Conservation (phyloP, 2,113 vertebrate species). For the Mandrillus leucophaeus region DNA sequence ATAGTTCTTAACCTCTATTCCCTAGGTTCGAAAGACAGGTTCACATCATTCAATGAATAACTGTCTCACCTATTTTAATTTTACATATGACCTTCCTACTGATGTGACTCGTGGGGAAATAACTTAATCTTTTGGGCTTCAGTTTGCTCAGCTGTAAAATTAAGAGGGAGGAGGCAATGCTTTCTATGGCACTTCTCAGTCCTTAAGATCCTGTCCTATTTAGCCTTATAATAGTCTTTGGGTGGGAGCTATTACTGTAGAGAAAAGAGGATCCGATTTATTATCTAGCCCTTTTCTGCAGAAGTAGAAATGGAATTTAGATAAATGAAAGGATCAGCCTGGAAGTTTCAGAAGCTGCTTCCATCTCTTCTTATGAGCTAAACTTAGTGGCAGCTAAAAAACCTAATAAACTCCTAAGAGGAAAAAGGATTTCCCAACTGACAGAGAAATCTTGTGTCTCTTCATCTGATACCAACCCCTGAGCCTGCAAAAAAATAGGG, state of each 20-base stretch:
- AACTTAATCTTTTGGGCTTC: neutral
- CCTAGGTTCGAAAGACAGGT: neutral
- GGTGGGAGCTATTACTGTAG: neutral
- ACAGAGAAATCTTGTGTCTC: conserved; percentile 29
- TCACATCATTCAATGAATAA: neutral
- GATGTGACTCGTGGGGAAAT: neutral
- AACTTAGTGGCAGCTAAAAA: conserved; percentile 53
- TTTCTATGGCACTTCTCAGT: neutral
- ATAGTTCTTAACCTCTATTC: neutral
- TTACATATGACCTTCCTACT: neutral
- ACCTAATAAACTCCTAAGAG: conserved; percentile 49
- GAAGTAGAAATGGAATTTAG: conserved; percentile 42
- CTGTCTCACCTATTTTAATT: neutral
- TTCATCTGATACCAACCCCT: conserved; percentile 22
- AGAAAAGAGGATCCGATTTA: neutral
- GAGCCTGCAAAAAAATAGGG: neutral
- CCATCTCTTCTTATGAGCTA: conserved; percentile 20
- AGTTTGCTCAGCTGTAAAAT: neutral
- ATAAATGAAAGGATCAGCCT: conserved; percentile 52
- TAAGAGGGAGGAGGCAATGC: neutral
- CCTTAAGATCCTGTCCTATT: neutral
- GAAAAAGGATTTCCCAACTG: conserved; percentile 56
- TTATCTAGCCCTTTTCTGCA: conserved; percentile 8
- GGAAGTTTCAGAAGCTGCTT: neutral
- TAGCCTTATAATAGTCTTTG: neutral